A percentile compares a stretch with the other conserved stretches of the same genome.
Conservation (phyloP, 2,797 vertebrate genomes). For the Cygnus olor region DNA sequence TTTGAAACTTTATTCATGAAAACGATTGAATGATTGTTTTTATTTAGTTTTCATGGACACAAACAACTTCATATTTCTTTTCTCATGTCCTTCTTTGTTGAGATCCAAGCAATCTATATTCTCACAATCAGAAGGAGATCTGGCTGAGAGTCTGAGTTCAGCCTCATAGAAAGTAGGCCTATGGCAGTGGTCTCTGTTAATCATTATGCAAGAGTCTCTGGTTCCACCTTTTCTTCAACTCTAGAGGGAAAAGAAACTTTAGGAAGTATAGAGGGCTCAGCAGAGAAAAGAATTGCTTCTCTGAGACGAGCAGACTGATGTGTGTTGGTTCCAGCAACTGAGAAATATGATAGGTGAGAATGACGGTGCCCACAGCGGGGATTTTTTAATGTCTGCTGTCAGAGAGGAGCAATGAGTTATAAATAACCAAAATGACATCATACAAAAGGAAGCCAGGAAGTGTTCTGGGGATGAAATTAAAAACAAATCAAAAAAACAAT, state of each 20-base stretch:
- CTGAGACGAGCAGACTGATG: background rate
- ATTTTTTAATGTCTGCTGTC: background rate
- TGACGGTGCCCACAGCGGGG: background rate
- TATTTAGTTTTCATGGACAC: background rate
- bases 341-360: background rate
- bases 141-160: background rate
- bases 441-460: background rate
- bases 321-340: background rate
- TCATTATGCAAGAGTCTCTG: background rate
- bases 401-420: accelerated
- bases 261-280: background rate
- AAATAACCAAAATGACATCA: background rate
- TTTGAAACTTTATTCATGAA: background rate
- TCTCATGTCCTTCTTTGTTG: background rate
- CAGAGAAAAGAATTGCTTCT: background rate
- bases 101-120: background rate
- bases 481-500: too few species aligned
- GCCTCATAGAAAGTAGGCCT: background rate
- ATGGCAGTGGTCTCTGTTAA: background rate
- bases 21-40: background rate
- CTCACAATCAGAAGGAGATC: background rate
- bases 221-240: background rate
- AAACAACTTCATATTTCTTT: background rate
- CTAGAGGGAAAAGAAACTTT: background rate
- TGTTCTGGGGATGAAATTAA: background rate